Conservation (phyloP, 1,140 invertebrate species). For the Thaumatotibia leucotreta region DNA sequence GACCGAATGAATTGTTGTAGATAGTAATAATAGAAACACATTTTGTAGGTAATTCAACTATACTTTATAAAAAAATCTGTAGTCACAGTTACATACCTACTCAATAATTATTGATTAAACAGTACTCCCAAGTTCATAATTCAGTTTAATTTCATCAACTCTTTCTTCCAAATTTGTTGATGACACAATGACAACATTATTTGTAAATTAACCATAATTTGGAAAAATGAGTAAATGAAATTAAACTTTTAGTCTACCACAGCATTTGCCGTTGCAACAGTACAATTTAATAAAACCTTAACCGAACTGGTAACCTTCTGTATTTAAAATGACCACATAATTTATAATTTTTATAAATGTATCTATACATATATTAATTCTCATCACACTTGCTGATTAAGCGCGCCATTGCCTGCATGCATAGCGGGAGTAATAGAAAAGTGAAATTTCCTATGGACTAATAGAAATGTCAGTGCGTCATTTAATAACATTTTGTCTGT, state of each 20-base stretch:
- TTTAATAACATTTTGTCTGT: no score
- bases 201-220: background rate
- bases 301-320: slow-evolving; percentile 5
- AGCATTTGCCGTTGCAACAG: background rate
- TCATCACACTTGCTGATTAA: background rate
- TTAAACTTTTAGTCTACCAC: background rate
- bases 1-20: no score
- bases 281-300: background rate
- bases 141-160: background rate
- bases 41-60: slow-evolving; percentile 44
- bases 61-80: slow-evolving; percentile 45
- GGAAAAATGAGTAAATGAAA: background rate
- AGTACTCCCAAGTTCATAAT: background rate
- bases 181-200: background rate
- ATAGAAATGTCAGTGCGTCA: no score
- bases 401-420: no score
- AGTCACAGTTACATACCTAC: slow-evolving; percentile 27
- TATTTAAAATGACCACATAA: background rate
- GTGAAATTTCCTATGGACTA: no score
- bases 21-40: slow-evolving; percentile 30
- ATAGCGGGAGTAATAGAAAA: no score
- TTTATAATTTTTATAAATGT: background rate
- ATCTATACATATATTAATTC: background rate
- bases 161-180: background rate
- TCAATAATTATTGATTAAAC: slow-evolving; percentile 5